A percentile compares a stretch with the other conserved stretches of the same genome.
Evolutionary conservation across 2,113 vertebrate species (phyloP).

Genomic region (Carassius carassius): DNA sequence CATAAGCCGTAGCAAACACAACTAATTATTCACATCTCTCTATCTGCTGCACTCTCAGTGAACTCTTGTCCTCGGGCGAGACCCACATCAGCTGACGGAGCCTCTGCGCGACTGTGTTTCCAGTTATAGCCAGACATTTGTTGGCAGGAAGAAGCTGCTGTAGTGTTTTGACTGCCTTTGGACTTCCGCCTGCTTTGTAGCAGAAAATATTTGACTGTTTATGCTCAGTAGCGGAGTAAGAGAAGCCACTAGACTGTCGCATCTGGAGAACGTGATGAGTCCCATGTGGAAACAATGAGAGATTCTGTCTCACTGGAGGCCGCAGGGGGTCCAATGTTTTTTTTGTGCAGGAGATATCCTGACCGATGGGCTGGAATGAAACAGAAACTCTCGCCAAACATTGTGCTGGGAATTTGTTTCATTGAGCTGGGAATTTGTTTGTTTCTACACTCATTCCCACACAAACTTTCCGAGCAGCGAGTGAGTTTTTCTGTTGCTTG

Average conservation of each 20-base stretch:
- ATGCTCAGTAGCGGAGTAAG: not conserved
- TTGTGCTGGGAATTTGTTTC: slow-evolving; percentile 24
- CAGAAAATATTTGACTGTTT: not conserved
- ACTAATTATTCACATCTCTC: not conserved
- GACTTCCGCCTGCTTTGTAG: not conserved
- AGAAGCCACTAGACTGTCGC: not conserved
- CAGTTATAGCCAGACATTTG: slow-evolving; percentile 20
- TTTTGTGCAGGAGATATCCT: slow-evolving; percentile 15
- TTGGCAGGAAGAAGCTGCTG: slow-evolving; percentile 13
- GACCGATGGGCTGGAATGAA: slow-evolving; percentile 17
- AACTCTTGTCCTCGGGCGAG: slow-evolving; percentile 31
- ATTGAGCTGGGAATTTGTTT: not conserved
- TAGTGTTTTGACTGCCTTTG: not conserved
- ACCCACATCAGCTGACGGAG: slow-evolving; percentile 18
- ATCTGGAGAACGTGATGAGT: not conserved
- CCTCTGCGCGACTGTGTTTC: slow-evolving; percentile 20
- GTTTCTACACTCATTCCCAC: not conserved
- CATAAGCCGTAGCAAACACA: not conserved
- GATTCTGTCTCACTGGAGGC: not conserved
- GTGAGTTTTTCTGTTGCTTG: slow-evolving; percentile 21
- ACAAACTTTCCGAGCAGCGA: slow-evolving; percentile 19
- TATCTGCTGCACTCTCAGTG: slow-evolving; percentile 16
- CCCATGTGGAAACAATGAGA: not conserved
- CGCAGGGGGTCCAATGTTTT: not conserved
- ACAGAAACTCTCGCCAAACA: not conserved